These are phyloP conservation scores for Gryllus longicercus DNA, from an alignment of 2,888 invertebrate genomes.

Conservation along the genomic window DNA sequence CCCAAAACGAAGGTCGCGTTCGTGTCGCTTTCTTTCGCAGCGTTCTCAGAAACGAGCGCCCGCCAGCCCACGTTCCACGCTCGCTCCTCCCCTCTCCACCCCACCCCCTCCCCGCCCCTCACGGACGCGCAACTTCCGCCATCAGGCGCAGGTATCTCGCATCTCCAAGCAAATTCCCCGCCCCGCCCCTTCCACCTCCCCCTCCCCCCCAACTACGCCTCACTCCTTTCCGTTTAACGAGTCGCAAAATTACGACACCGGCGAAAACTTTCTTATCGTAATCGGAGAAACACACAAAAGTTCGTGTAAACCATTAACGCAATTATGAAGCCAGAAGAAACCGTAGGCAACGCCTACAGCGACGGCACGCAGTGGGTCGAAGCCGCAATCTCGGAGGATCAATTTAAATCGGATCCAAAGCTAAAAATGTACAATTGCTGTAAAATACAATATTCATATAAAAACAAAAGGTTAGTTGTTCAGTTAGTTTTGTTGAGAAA, in stretches of 20 bases:
- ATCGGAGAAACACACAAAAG: neutral
- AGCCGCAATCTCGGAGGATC: too few species aligned
- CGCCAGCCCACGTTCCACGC: too few species aligned
- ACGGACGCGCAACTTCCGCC: too few species aligned
- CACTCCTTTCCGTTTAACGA: neutral
- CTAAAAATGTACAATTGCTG: neutral
- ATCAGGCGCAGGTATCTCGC: neutral
- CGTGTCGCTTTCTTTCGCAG: too few species aligned
- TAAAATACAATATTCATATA: neutral
- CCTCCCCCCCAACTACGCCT: neutral
- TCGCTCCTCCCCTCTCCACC: too few species aligned
- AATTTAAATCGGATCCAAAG: too few species aligned
- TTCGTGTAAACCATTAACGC: constrained; percentile 17
- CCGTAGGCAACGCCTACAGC: neutral
- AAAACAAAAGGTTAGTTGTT: neutral
- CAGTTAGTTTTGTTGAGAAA: neutral
- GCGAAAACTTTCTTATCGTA: constrained; percentile 17
- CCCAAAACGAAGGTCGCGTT: too few species aligned
- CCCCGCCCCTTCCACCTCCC: neutral
- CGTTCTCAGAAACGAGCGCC: too few species aligned
- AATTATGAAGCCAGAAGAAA: neutral
- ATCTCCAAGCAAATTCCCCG: neutral
- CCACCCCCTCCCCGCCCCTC: too few species aligned
- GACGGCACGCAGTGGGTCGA: too few species aligned
- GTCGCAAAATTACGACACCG: neutral